Evolutionary conservation across 2,797 vertebrate genomes (phyloP).

Genomic region (Tokudaia muenninki): DNA sequence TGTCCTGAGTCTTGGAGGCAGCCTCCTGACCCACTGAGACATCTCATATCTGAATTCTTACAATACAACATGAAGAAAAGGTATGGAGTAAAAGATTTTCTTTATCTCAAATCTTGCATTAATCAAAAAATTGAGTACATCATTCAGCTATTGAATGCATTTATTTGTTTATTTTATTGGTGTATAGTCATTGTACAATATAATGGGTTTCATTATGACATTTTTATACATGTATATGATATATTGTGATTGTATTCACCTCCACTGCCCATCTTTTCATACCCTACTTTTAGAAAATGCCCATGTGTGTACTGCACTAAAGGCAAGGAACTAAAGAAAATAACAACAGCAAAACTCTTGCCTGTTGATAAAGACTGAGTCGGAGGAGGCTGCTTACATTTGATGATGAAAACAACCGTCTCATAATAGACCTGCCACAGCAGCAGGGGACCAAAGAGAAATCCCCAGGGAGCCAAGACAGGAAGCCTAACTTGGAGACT

Average conservation of each 20-base stretch:
- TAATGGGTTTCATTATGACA: not conserved
- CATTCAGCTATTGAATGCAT: not conserved
- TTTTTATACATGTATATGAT: not conserved
- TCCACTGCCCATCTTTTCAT: not conserved
- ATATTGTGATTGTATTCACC: not conserved
- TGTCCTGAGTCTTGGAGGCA: not conserved
- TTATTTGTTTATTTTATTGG: not conserved
- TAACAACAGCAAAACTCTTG: not conserved
- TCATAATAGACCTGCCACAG: not conserved
- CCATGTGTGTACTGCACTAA: not conserved
- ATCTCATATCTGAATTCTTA: not conserved
- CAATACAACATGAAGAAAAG: not conserved
- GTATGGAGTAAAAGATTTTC: slow-evolving; percentile 5
- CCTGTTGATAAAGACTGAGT: not conserved
- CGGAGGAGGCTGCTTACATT: not conserved
- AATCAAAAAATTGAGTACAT: not conserved
- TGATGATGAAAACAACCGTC: not conserved
- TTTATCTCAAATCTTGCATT: not conserved
- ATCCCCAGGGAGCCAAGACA: not conserved
- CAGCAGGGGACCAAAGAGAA: not conserved
- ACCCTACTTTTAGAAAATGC: not conserved
- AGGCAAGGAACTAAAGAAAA: not conserved
- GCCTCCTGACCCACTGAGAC: not conserved
- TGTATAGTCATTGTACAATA: not conserved
- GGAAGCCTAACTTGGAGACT: not conserved